Conservation (phyloP, 2,113 vertebrate genomes). For the Pelobates fuscus region DNA sequence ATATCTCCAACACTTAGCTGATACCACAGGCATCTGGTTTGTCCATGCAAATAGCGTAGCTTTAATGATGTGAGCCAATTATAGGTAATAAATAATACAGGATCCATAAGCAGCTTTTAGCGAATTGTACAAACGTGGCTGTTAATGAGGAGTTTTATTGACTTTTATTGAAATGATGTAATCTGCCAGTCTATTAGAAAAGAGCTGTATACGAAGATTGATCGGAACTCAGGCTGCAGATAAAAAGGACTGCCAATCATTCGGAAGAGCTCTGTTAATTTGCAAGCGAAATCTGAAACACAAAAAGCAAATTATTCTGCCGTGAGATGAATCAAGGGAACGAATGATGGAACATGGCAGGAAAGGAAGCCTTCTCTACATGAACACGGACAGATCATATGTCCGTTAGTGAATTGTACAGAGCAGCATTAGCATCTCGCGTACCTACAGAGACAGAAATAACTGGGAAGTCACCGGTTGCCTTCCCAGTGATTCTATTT, state of each 20-base stretch:
- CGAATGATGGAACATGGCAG: constrained; percentile 19
- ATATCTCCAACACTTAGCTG: background rate
- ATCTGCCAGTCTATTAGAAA: constrained; percentile 43
- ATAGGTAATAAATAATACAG: constrained; percentile 37
- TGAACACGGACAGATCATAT: constrained; percentile 5
- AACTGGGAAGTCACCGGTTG: too few species aligned
- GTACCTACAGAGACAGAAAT: too few species aligned
- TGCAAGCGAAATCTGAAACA: constrained; percentile 31
- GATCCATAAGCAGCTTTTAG: constrained; percentile 3
- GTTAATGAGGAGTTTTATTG: constrained; percentile 42
- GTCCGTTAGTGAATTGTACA: background rate
- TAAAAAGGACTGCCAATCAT: constrained; percentile 42
- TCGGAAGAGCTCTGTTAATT: constrained; percentile 27
- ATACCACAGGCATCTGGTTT: constrained; percentile 4
- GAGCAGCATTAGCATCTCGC: too few species aligned
- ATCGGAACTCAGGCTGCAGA: constrained; percentile 6
- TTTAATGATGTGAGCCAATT: constrained; percentile 26
- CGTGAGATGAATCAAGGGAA: constrained; percentile 16
- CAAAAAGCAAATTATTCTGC: constrained; percentile 34
- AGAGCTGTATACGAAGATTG: constrained; percentile 23
- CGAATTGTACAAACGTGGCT: constrained; percentile 9
- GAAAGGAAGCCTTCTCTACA: constrained; percentile 12
- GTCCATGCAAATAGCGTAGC: background rate
- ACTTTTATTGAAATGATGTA: constrained; percentile 39
- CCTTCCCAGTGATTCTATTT: too few species aligned